Conservation (phyloP, 2,888 invertebrate genomes). For the Globia sparganii region DNA sequence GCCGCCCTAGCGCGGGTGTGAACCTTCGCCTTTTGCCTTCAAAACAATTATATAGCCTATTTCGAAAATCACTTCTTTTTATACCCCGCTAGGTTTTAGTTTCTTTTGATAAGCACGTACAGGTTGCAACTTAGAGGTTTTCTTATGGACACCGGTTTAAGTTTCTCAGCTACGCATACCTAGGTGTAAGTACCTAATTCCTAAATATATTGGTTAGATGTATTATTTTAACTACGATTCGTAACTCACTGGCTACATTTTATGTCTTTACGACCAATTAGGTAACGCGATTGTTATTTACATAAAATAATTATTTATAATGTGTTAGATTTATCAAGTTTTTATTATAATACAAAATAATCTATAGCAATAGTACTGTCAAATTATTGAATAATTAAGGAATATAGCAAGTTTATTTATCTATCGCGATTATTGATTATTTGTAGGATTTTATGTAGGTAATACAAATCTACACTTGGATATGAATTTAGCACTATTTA, state of each 20-base stretch:
- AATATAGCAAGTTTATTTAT: too few relatives aligned
- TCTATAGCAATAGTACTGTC: too few relatives aligned
- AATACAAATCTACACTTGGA: conserved; percentile 1
- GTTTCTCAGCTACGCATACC: not conserved
- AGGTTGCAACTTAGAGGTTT: conserved; percentile 14
- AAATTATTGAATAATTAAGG: too few relatives aligned
- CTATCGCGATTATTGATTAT: too few relatives aligned
- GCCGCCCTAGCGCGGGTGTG: conserved; percentile 80
- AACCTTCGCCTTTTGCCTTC: conserved; percentile 82
- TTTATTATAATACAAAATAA: too few relatives aligned
- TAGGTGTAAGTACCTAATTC: not conserved
- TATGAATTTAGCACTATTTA: not conserved
- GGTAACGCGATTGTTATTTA: conserved; percentile 30
- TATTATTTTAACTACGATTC: conserved; percentile 22
- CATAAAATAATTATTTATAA: conserved; percentile 24
- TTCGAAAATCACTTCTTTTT: conserved; percentile 73
- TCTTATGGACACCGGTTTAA: conserved; percentile 15
- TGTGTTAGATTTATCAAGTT: conserved; percentile 35
- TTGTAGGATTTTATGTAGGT: conserved; percentile 25
- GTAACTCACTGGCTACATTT: conserved; percentile 1
- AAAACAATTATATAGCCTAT: conserved; percentile 71
- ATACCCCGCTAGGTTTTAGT: conserved; percentile 66
- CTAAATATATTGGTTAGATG: conserved; percentile 6
- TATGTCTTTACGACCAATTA: conserved; percentile 41
- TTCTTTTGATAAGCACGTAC: conserved; percentile 63